phyloP scores from a whole-genome alignment of 30 jellyfish, hydroid and myxozoan species.

The Pseudorhiza aurosa region DNA sequence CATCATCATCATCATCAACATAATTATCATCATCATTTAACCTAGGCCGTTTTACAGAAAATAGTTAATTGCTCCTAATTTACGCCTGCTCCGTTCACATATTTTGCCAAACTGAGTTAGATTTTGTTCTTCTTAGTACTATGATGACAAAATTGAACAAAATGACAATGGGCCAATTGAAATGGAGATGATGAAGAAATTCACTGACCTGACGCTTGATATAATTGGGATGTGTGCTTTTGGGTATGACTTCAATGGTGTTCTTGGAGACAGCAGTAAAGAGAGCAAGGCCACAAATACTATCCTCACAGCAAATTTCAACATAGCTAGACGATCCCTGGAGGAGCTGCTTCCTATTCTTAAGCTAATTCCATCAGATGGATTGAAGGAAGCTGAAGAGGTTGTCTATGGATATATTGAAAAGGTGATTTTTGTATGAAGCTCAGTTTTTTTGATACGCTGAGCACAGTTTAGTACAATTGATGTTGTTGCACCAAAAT shows the following conservation, averaged over 20 bases:
- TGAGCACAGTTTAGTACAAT: no score
- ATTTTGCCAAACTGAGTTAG: no score
- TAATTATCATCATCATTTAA: no score
- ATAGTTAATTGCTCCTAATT: no score
- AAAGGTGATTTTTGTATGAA: slow-evolving; percentile 17
- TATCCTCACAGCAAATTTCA: slow-evolving; percentile 22
- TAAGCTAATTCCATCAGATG: slow-evolving; percentile 47
- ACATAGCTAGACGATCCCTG: slow-evolving; percentile 5
- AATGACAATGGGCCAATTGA: slow-evolving; percentile 31
- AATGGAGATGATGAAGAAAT: slow-evolving; percentile 30
- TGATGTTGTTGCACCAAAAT: no score
- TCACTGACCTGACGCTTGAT: slow-evolving; percentile 55
- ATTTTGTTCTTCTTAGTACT: slow-evolving; percentile 4
- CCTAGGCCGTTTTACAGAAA: no score
- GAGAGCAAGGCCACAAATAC: slow-evolving; percentile 31
- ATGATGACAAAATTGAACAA: not conserved
- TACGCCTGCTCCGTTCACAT: no score
- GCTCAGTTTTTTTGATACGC: no score
- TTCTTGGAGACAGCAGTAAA: not conserved
- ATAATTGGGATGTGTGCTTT: slow-evolving; percentile 57
- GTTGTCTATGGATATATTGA: slow-evolving; percentile 21
- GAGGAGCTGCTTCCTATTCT: slow-evolving; percentile 37
- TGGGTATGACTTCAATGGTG: slow-evolving; percentile 44
- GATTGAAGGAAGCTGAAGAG: slow-evolving; percentile 27
- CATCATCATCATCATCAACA: no score